Percentiles rank a stretch among this genome's conserved stretches.
These are phyloP conservation scores for Bursaphelenchus okinawaensis DNA, from an alignment of 2,888 invertebrate genomes.

Conservation along the genomic window DNA sequence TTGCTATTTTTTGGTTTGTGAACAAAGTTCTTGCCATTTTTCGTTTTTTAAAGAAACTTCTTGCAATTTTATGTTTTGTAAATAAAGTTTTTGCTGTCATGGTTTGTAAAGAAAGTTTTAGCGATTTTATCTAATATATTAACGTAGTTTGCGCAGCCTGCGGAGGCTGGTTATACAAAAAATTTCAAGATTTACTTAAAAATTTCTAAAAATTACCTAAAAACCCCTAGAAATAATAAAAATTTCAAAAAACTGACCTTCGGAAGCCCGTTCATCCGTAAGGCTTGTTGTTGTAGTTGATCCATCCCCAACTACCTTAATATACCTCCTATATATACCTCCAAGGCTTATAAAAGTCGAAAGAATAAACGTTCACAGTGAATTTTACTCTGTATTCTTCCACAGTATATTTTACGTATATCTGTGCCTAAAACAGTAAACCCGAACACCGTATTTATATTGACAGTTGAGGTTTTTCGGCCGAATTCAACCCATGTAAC, in stretches of 20 bases:
- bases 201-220: background rate
- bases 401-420: background rate
- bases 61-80: background rate
- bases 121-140: no score
- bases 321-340: no score
- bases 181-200: background rate
- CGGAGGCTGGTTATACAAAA: no score
- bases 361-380: no score
- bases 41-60: background rate
- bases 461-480: no score
- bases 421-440: background rate
- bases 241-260: background rate
- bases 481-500: background rate
- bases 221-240: no score
- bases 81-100: background rate
- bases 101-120: no score
- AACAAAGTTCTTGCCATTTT: background rate
- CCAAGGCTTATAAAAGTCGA: no score
- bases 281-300: background rate
- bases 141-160: no score
- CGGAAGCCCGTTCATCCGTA: background rate
- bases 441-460: background rate
- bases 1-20: background rate
- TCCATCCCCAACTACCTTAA: background rate
- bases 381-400: no score